These are phyloP conservation scores for Lissocephala sabroskyi DNA, from an alignment of 2,888 invertebrate species.

Conservation along the genomic window DNA sequence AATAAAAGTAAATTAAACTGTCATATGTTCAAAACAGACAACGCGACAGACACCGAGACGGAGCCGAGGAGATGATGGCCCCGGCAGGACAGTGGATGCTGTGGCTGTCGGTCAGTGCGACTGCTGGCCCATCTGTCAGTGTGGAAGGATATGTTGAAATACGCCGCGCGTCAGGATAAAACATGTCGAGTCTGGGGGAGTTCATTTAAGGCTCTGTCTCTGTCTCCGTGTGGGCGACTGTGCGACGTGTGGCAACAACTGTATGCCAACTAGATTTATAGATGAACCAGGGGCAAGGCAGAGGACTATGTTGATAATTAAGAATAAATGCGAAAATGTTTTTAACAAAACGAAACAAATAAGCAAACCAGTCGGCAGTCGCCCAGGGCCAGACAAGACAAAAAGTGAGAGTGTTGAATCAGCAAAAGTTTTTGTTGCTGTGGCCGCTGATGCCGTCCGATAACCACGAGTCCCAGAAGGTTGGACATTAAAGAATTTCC, in stretches of 20 bases:
- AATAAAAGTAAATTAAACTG: slow-evolving; percentile 67
- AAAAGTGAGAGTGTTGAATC: slow-evolving; percentile 51
- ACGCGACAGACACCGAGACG: slow-evolving; percentile 10
- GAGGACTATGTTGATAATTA: slow-evolving; percentile 48
- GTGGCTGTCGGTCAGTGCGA: slow-evolving; percentile 33
- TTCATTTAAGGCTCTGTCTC: slow-evolving; percentile 9
- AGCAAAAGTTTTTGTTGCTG: slow-evolving; percentile 32
- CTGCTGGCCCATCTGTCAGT: slow-evolving; percentile 62
- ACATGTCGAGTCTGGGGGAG: slow-evolving; percentile 37
- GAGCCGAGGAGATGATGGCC: slow-evolving; percentile 1
- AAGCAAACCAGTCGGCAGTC: slow-evolving; percentile 11
- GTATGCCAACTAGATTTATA: slow-evolving; percentile 53
- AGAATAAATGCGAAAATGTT: slow-evolving; percentile 62
- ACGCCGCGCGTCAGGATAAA: slow-evolving; percentile 62
- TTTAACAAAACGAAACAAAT: slow-evolving; percentile 29
- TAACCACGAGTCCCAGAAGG: slow-evolving; percentile 44
- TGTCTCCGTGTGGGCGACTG: slow-evolving; percentile 12
- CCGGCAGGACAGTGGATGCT: not conserved
- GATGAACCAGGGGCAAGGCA: not conserved
- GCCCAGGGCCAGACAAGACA: slow-evolving; percentile 18
- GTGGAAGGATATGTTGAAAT: slow-evolving; percentile 63
- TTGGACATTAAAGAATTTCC: too few species aligned
- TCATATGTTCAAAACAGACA: slow-evolving; percentile 54
- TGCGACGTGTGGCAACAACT: slow-evolving; percentile 24
- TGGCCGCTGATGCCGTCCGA: slow-evolving; percentile 39